These are phyloP conservation scores for Crossaster papposus DNA, from an alignment of 53 echinoderm and acorn worm species.

Conservation along the genomic window DNA sequence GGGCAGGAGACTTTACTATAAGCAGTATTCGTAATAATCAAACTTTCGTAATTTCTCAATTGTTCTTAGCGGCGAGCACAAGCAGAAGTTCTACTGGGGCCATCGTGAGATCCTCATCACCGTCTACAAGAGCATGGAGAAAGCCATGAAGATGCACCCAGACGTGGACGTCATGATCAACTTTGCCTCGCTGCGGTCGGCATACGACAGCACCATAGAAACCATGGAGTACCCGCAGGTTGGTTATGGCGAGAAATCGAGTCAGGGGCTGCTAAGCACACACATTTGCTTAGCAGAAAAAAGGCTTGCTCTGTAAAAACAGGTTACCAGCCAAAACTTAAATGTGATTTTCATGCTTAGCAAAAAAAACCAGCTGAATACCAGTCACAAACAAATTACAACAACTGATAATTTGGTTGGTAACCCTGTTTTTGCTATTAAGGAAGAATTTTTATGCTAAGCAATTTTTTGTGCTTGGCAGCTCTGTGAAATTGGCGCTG, in stretches of 20 bases:
- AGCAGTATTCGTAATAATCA: background rate
- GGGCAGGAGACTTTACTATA: background rate
- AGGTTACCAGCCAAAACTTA: too few relatives aligned
- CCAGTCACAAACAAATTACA: background rate
- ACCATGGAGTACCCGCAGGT: constrained; percentile 84
- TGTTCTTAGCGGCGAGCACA: constrained; percentile 88
- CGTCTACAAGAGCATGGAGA: constrained; percentile 96
- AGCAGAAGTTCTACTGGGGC: constrained; percentile 99
- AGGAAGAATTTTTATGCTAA: too few relatives aligned
- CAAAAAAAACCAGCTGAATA: too few relatives aligned
- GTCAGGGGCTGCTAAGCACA: too few relatives aligned
- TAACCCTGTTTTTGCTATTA: too few relatives aligned
- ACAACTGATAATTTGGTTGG: too few relatives aligned
- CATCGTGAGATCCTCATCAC: constrained; percentile 93
- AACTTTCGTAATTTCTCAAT: background rate
- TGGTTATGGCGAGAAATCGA: background rate
- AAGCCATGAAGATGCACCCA: constrained; percentile 91
- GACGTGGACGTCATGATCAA: constrained; percentile 88
- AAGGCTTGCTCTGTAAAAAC: too few relatives aligned
- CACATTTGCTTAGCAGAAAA: too few relatives aligned
- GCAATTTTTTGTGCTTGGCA: too few relatives aligned
- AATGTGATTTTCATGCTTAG: too few relatives aligned
- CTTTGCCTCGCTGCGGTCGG: constrained; percentile 96
- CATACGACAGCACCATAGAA: constrained; percentile 94
- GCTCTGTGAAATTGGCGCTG: too few relatives aligned